Conservation (phyloP, 2,797 vertebrate species). For the Fringilla coelebs region DNA sequence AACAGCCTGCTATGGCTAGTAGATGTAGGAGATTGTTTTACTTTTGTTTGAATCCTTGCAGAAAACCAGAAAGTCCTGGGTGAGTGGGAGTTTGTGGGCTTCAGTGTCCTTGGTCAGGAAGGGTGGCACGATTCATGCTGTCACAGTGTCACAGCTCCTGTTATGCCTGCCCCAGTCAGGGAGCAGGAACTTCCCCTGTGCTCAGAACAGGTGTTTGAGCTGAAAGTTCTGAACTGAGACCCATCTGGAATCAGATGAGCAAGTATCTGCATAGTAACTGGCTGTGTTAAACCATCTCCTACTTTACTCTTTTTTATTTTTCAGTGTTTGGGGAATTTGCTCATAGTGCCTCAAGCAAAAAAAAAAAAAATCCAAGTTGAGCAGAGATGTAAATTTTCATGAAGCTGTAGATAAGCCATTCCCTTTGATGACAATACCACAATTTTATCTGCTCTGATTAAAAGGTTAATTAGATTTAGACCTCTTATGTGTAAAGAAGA, state of each 20-base stretch:
- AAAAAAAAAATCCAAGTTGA: not conserved
- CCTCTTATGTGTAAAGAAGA: not conserved
- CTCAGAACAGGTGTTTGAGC: not conserved
- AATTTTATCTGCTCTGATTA: slow-evolving; percentile 17
- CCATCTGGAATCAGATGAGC: not conserved
- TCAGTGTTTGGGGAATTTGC: not conserved
- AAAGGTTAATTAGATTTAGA: slow-evolving; percentile 55
- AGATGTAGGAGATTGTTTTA: not conserved
- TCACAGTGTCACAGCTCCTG: not conserved
- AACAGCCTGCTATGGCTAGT: not conserved
- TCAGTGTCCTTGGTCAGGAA: not conserved
- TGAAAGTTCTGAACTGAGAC: not conserved
- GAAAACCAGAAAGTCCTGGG: not conserved
- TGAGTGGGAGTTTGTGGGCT: not conserved
- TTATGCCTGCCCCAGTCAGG: not conserved
- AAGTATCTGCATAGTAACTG: not conserved
- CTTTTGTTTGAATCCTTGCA: not conserved
- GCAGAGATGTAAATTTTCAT: not conserved
- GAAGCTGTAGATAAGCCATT: not conserved
- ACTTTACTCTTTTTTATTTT: not conserved
- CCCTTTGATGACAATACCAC: not conserved
- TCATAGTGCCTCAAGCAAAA: not conserved
- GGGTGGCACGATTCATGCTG: fast-evolving
- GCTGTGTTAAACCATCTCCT: not conserved
- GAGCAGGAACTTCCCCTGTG: not conserved